Conservation (phyloP, 2,888 invertebrate species). For the Glyphotaelius pellucidus region DNA sequence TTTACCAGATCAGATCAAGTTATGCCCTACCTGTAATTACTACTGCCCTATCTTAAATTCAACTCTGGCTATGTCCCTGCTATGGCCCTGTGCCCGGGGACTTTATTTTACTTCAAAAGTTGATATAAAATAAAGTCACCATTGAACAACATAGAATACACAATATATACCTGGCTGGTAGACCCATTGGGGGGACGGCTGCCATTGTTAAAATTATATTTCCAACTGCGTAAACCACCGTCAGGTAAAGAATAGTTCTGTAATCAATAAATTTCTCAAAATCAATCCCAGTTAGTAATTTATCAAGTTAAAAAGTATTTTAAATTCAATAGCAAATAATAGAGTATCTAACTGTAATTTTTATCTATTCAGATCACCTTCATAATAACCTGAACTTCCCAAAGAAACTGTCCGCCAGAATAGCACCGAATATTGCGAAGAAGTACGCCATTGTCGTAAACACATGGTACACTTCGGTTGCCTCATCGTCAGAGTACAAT, state of each 20-base stretch:
- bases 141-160: too few species aligned
- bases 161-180: constrained; percentile 72
- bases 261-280: constrained; percentile 55
- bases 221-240: constrained; percentile 85
- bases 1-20: too few species aligned
- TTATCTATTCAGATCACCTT: constrained; percentile 54
- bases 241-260: constrained; percentile 85
- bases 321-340: background rate
- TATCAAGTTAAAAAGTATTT: background rate
- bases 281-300: background rate
- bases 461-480: constrained; percentile 86
- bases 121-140: background rate
- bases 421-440: constrained; percentile 87
- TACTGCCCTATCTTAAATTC: too few species aligned
- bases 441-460: constrained; percentile 87
- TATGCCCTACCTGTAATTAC: too few species aligned
- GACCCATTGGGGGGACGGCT: constrained; percentile 75
- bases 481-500: constrained; percentile 78
- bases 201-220: constrained; percentile 81
- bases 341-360: constrained; percentile 8
- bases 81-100: too few species aligned
- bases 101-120: background rate
- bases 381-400: constrained; percentile 83
- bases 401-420: constrained; percentile 87
- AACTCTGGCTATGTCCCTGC: too few species aligned